Evolutionary conservation across 2,797 vertebrate species (phyloP), one percentile per base, ranked within the genome.

Genomic region (Cirrhinus molitorella): DNA sequence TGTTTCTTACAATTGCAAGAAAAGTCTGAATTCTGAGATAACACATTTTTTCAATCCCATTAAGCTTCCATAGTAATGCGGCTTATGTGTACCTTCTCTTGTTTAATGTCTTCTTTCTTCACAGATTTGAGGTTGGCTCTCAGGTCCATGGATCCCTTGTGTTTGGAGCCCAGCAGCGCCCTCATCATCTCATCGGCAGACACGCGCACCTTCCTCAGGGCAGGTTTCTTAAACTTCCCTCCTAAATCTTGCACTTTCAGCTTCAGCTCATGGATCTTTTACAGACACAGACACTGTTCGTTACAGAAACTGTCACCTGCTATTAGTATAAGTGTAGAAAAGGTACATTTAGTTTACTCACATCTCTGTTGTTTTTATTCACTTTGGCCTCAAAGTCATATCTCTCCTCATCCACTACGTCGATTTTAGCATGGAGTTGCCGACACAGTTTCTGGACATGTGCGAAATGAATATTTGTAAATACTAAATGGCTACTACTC

Each of bases 141-240:
- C n/a, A 92, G 89, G 70, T 92, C 92, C 90, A 92, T 89, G 47
- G 90, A 91, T 47, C 90, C 88, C 75, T 92, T 92, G 85, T 92
- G 92, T 78, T 92, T 92, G 90, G 90, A 90, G 65, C 92, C 92
- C 83, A 92, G 88, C 57, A 92, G 90, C 10, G 92, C 90, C 37
- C 89, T 85, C 91, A 92, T 90, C 90, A 92, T 92, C 84, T 91
- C 91, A 67, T 92, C 92, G 0, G 92, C 92, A 16, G 92, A 92
- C 13, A 92, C 92, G 0, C 92, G 90, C 43, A 92, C 92, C 83
- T 91, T 91, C 80, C 92, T 88, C 87, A 92, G 83, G 11, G 90
- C 88, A 2, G 92, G 92, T 51, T 91, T 91, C 88, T 92, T 92
- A 82, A 92, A 92, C 84, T 92, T 92, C 17, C 92, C 92, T n/a